A percentile compares a stretch with the other conserved stretches of the same genome.
Evolutionary conservation across 2,797 vertebrate genomes (phyloP).

Genomic region (Microchirus variegatus): DNA sequence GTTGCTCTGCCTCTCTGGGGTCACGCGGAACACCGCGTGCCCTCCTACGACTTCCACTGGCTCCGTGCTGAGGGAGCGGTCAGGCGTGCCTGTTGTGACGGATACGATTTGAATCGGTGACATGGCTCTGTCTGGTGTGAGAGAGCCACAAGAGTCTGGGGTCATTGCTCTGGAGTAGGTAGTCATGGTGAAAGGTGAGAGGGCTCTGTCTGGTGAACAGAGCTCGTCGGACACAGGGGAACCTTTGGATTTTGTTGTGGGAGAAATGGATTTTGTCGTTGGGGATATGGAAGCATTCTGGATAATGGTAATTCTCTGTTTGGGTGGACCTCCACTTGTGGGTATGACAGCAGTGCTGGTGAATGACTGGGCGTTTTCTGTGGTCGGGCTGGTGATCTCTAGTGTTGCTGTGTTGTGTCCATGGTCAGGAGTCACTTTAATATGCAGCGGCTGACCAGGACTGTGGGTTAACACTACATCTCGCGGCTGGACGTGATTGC

Average conservation of each 20-base stretch:
- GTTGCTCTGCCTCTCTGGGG: conserved; percentile 90
- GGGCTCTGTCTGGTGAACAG: conserved; percentile 83
- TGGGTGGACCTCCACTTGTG: conserved; percentile 90
- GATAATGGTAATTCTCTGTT: conserved; percentile 96
- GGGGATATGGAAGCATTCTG: conserved; percentile 89
- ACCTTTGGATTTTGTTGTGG: conserved; percentile 84
- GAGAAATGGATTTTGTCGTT: conserved; percentile 85
- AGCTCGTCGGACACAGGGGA: conserved; percentile 80
- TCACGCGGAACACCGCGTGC: conserved; percentile 89
- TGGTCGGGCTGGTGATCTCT: conserved; percentile 92
- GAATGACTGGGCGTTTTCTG: conserved; percentile 89
- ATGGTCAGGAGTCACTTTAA: conserved; percentile 95
- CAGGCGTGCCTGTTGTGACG: conserved; percentile 86
- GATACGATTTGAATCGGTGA: conserved; percentile 92
- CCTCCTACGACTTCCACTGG: conserved; percentile 86
- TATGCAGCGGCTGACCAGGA: conserved; percentile 93
- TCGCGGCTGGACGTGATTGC: conserved; percentile 86
- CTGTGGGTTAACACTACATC: conserved; percentile 91
- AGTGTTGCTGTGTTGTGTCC: conserved; percentile 91
- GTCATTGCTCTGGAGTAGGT: conserved; percentile 88
- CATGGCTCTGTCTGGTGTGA: conserved; percentile 91
- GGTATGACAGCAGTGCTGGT: conserved; percentile 96
- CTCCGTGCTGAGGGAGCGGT: conserved; percentile 84
- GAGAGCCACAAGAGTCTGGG: conserved; percentile 89
- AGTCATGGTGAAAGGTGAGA: conserved; percentile 87